phyloP scores from a whole-genome alignment of 2,113 vertebrate genomes.

The Cepphus grylle region DNA sequence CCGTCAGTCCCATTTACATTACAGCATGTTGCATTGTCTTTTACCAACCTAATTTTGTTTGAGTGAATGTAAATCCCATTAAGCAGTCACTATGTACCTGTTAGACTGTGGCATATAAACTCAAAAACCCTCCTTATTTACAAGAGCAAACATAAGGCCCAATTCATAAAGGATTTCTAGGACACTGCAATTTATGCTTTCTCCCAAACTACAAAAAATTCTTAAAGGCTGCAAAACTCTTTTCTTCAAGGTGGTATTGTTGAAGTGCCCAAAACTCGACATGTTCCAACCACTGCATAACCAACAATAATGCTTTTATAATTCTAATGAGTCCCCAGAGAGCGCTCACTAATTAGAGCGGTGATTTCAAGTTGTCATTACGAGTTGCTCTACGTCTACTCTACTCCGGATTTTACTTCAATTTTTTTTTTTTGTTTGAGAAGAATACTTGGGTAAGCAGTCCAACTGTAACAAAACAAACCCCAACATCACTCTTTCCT shows the following conservation, averaged over 20 bases:
- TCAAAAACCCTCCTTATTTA: conserved; percentile 68
- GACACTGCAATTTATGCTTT: conserved; percentile 49
- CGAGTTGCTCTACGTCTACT: background rate
- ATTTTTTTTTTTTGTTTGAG: background rate
- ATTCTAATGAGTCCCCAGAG: conserved; percentile 53
- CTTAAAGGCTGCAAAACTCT: conserved; percentile 32
- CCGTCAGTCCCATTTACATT: conserved; percentile 80
- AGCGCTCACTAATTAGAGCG: conserved; percentile 41
- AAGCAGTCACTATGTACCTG: conserved; percentile 78
- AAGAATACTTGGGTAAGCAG: background rate
- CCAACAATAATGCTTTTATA: conserved; percentile 34
- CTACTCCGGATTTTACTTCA: background rate
- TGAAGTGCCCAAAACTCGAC: background rate
- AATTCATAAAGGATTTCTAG: conserved; percentile 67
- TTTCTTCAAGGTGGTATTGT: conserved; percentile 40
- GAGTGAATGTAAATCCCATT: conserved; percentile 84
- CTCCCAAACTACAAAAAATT: conserved; percentile 46
- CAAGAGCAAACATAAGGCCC: conserved; percentile 61
- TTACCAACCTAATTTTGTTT: conserved; percentile 82
- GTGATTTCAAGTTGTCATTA: conserved; percentile 47
- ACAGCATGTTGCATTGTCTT: conserved; percentile 78
- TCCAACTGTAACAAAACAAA: background rate
- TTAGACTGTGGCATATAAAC: conserved; percentile 72
- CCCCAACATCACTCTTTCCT: background rate
- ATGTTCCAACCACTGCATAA: conserved; percentile 10